Conservation (phyloP, 1,140 invertebrate species). For the Trichomalopsis sarcophagae region DNA sequence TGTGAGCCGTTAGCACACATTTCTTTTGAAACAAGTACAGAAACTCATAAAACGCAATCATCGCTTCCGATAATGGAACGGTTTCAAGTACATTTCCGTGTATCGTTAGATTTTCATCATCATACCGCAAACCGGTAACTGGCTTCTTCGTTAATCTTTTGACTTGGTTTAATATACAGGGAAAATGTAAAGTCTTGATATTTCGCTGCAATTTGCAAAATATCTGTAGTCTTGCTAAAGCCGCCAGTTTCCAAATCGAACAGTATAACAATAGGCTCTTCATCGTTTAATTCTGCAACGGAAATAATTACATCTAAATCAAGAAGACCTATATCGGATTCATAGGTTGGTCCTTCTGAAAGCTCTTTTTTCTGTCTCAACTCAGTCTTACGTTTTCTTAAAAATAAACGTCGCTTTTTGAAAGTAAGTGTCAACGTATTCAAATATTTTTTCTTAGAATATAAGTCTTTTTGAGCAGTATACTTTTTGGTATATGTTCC, state of each 20-base stretch:
- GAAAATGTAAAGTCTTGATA: no score
- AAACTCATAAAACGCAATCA: constrained; percentile 46
- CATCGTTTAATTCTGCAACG: constrained; percentile 14
- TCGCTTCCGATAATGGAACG: constrained; percentile 41
- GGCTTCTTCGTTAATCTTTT: constrained; percentile 43
- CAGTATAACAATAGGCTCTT: constrained; percentile 32
- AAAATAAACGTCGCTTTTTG: constrained; percentile 50
- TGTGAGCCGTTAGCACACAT: constrained; percentile 46
- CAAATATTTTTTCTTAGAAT: constrained; percentile 34
- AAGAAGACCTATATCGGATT: constrained; percentile 40
- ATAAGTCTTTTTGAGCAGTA: neutral
- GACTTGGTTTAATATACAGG: no score
- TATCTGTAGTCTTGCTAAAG: constrained; percentile 40
- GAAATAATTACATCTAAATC: constrained; percentile 25
- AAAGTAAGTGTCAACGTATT: constrained; percentile 40
- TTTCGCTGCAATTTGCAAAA: constrained; percentile 52
- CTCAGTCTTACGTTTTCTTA: constrained; percentile 47
- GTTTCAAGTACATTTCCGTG: no score
- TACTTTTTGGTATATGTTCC: constrained; percentile 39
- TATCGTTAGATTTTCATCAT: constrained; percentile 24
- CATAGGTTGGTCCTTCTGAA: constrained; percentile 42
- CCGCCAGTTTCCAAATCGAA: constrained; percentile 50
- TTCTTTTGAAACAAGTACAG: constrained; percentile 39
- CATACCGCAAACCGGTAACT: constrained; percentile 44
- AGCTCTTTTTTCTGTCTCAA: constrained; percentile 48